Evolutionary conservation across 2,113 vertebrate genomes (phyloP), one percentile per base, ranked within the genome.

Genomic region (Cheirogaleus medius): DNA sequence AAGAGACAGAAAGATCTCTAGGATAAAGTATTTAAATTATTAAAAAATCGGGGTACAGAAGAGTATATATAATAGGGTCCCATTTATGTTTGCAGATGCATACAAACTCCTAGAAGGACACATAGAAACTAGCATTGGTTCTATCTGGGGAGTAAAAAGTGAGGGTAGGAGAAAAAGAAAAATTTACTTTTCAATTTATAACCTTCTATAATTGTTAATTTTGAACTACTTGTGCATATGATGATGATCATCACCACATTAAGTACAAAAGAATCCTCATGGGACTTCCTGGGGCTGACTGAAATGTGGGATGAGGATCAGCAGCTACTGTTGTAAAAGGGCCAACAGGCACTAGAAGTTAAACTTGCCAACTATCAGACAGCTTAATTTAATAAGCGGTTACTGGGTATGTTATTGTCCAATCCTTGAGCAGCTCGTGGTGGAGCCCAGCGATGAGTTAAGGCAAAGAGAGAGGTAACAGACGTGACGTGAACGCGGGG

Each of bases 11-110:
- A 93, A 96, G n/a, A 47, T 37, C 12, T 91, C 44, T 49, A 74
- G 49, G 37, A 96, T 66, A 96, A 95, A 68, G 86, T 74, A 94
- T 56, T 93, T 60, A 73, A 71, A 52, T 74, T 87, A 87, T 69
- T 94, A 89, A 54, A 97, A 96, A 94, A 87, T 23, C 34, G 87
- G n/a, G 58, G 37, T 71, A 5, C 37, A 77, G 44, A 64, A 64
- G 32, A 87, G 12, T 20, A 74, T 78, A 13, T 82, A 47, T 78
- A 87, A 68, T 54, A 73, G 37, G 15, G 42, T 52, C 27, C 44
- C 25, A 58, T 83, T 27, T 82, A 83, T 63, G 34, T 90, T 20
- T 82, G 8, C 32, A 69, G 47, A 73, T 34, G 15, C 25, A 69
- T 27, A 78, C n/a, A 87, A 92, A 66, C 29, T 77, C 78, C 90